These are phyloP conservation scores for Omphaloscelis lunosa DNA, from an alignment of 2,888 invertebrate genomes.

Conservation along the genomic window DNA sequence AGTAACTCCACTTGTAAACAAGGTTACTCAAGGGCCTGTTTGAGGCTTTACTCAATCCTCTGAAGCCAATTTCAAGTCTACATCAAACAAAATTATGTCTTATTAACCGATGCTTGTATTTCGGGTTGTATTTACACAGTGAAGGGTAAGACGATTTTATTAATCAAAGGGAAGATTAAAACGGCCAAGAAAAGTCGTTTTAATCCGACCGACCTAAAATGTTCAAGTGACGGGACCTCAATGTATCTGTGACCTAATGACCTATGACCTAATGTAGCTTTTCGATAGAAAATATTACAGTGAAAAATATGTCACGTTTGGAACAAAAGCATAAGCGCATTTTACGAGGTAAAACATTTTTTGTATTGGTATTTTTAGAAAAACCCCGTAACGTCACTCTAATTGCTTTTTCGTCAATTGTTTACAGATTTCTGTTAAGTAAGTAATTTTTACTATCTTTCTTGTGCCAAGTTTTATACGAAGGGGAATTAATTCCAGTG, in stretches of 20 bases:
- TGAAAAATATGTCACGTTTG: neutral
- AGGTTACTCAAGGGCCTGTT: constrained; percentile 25
- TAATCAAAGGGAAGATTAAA: constrained; percentile 10
- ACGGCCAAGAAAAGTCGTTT: neutral
- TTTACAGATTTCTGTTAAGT: neutral
- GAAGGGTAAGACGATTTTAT: neutral
- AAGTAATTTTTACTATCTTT: neutral
- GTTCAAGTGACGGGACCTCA: neutral
- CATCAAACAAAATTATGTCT: constrained; percentile 37
- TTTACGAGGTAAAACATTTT: neutral
- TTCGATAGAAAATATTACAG: neutral
- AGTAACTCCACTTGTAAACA: constrained; percentile 37
- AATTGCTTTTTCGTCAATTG: neutral
- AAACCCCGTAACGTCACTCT: neutral
- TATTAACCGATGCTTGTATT: constrained; percentile 28
- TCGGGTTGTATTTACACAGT: neutral
- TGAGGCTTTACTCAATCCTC: constrained; percentile 31
- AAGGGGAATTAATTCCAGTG: neutral
- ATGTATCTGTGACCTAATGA: neutral
- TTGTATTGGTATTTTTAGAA: neutral
- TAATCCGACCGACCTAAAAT: neutral
- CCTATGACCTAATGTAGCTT: neutral
- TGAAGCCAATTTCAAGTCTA: constrained; percentile 32
- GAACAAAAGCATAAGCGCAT: neutral
- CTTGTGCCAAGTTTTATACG: neutral